Conservation (phyloP, 30 jellyfish, hydroid and myxozoan genomes). For the Catostylus mosaicus region DNA sequence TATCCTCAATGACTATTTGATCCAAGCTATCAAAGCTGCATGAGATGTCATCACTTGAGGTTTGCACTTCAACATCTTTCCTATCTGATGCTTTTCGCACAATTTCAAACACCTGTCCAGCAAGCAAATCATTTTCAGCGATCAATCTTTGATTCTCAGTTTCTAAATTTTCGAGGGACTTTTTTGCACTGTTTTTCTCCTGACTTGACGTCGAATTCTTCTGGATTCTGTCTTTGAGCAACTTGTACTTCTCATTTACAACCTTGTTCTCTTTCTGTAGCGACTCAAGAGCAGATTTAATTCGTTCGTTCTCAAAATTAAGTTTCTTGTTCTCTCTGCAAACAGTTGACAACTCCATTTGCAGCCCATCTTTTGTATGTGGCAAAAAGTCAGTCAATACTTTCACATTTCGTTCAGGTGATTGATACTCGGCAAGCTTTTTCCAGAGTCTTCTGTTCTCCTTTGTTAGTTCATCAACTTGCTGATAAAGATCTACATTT, state of each 20-base stretch:
- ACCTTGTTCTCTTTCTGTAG: not conserved
- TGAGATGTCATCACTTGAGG: too few relatives aligned
- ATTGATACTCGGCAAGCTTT: not conserved
- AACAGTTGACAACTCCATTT: conserved; percentile 15
- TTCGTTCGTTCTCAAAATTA: not conserved
- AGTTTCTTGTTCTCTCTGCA: conserved; percentile 22
- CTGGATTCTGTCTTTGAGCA: not conserved
- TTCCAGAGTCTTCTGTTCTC: not conserved
- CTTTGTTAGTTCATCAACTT: not conserved
- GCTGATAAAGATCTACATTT: not conserved
- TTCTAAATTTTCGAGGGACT: not conserved
- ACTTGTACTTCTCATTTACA: not conserved
- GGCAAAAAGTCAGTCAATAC: not conserved
- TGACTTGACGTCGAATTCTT: too few relatives aligned
- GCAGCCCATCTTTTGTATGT: not conserved
- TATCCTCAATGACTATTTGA: not conserved
- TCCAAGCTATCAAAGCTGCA: not conserved
- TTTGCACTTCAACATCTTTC: not conserved
- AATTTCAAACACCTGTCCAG: not conserved
- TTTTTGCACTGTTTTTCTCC: too few relatives aligned
- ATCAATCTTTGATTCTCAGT: not conserved
- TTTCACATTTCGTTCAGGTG: not conserved
- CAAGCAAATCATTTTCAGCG: not conserved
- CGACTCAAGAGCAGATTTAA: not conserved
- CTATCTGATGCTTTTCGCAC: not conserved